A percentile compares a stretch with the other conserved stretches of the same genome.
These are phyloP conservation scores for Chrysomela aeneicollis DNA, from an alignment of 2,888 invertebrate species.

Conservation along the genomic window DNA sequence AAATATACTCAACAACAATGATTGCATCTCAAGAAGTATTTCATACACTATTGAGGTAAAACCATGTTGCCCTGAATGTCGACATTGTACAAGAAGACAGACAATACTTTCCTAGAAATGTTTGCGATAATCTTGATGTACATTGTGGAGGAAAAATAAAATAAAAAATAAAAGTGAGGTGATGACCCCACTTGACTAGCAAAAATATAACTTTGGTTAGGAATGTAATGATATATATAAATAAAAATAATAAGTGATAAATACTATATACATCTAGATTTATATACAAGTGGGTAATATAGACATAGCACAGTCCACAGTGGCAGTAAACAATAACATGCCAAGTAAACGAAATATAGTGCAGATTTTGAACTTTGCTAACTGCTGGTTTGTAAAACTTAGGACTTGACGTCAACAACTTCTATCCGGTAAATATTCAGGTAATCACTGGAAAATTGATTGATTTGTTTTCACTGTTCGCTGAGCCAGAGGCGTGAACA, in stretches of 20 bases:
- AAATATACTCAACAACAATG: constrained; percentile 49
- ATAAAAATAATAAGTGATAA: constrained; percentile 45
- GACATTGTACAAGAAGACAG: constrained; percentile 23
- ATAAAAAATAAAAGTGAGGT: constrained; percentile 24
- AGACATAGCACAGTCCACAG: constrained; percentile 59
- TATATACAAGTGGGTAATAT: constrained; percentile 37
- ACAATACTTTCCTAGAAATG: constrained; percentile 29
- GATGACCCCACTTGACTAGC: constrained; percentile 49
- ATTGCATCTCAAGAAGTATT: constrained; percentile 42
- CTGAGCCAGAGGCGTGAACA: constrained; percentile 56
- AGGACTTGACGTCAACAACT: constrained; percentile 58
- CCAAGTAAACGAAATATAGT: constrained; percentile 53
- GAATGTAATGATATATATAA: constrained; percentile 50
- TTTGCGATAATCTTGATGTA: constrained; percentile 26
- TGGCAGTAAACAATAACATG: constrained; percentile 53
- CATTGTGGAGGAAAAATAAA: constrained; percentile 26
- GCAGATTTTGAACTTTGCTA: constrained; percentile 62
- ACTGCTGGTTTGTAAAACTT: constrained; percentile 60
- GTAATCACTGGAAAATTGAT: constrained; percentile 61
- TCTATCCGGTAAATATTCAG: constrained; percentile 59
- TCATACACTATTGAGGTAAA: constrained; percentile 39
- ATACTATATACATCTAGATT: constrained; percentile 51
- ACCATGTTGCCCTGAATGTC: constrained; percentile 23
- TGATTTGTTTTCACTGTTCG: constrained; percentile 60
- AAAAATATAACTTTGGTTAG: constrained; percentile 59